Conservation (phyloP, 2,113 vertebrate genomes). For the Tupaia chinensis region DNA sequence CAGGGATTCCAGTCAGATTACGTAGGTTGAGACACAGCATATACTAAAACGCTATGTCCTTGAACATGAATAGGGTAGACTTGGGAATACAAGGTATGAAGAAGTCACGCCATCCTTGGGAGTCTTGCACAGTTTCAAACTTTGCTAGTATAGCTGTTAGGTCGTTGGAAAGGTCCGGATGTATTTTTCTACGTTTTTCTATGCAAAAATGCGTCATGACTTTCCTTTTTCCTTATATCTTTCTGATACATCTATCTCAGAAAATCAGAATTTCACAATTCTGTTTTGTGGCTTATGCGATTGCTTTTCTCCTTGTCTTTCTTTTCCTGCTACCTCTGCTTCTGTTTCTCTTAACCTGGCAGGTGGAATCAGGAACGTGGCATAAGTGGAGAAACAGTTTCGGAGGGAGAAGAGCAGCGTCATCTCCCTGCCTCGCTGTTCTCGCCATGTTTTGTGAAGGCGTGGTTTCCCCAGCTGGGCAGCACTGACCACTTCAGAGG, state of each 20-base stretch:
- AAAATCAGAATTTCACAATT: constrained; percentile 8
- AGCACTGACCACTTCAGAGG: neutral
- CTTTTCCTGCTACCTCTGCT: neutral
- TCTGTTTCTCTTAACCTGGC: neutral
- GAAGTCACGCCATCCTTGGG: neutral
- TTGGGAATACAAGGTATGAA: neutral
- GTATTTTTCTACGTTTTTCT: too few relatives aligned
- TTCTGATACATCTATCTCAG: neutral
- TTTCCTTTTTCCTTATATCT: too few relatives aligned
- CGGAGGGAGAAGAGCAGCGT: neutral
- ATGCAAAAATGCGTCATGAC: too few relatives aligned
- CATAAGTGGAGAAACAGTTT: neutral
- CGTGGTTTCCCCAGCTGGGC: neutral
- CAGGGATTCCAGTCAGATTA: constrained; percentile 28
- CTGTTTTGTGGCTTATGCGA: neutral
- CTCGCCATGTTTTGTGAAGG: neutral
- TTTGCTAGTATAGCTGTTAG: neutral
- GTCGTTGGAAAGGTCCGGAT: too few relatives aligned
- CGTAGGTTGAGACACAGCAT: neutral
- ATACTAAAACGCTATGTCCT: constrained; percentile 6
- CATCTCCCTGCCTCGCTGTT: neutral
- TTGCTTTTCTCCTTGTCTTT: neutral
- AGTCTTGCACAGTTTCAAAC: neutral
- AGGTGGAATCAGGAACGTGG: neutral
- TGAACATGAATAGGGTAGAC: neutral